phyloP scores from a whole-genome alignment of 2,888 invertebrate species.

The Lymantria dispar region DNA sequence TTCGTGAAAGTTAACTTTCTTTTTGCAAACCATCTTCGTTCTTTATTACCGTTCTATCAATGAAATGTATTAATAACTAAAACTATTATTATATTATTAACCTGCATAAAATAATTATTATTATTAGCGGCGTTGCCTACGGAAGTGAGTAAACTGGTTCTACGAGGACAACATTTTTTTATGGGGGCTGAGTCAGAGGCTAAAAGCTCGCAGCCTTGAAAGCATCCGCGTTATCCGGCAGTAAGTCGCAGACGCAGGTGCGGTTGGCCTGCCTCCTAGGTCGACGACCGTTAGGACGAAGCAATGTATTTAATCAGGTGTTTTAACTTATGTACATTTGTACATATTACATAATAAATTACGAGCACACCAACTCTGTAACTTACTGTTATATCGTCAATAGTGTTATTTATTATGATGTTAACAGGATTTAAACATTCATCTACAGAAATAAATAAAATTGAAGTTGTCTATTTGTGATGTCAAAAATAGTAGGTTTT shows the following conservation, averaged over 20 bases:
- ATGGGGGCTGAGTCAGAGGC: conserved; percentile 38
- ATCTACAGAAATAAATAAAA: too few relatives aligned
- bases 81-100: conserved; percentile 25
- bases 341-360: too few relatives aligned
- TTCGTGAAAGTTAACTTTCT: conserved; percentile 62
- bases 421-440: too few relatives aligned
- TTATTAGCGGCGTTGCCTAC: conserved; percentile 9
- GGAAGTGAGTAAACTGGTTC: conserved; percentile 28
- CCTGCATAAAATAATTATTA: conserved; percentile 34
- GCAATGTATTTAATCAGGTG: conserved; percentile 25
- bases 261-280: conserved; percentile 50
- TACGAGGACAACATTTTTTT: conserved; percentile 8
- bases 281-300: conserved; percentile 55
- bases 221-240: conserved; percentile 52
- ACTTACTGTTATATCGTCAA: too few relatives aligned
- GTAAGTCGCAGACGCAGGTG: conserved; percentile 62
- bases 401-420: too few relatives aligned
- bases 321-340: too few relatives aligned
- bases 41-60: too few relatives aligned
- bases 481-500: too few relatives aligned
- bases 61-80: too few relatives aligned
- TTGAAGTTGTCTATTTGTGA: too few relatives aligned
- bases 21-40: conserved; percentile 39
- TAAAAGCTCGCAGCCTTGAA: conserved; percentile 57
- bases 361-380: too few relatives aligned